A percentile compares a stretch with the other conserved stretches of the same genome.
Evolutionary conservation across 2,888 invertebrate genomes (phyloP).

Genomic region (Meghimatium bilineatum): DNA sequence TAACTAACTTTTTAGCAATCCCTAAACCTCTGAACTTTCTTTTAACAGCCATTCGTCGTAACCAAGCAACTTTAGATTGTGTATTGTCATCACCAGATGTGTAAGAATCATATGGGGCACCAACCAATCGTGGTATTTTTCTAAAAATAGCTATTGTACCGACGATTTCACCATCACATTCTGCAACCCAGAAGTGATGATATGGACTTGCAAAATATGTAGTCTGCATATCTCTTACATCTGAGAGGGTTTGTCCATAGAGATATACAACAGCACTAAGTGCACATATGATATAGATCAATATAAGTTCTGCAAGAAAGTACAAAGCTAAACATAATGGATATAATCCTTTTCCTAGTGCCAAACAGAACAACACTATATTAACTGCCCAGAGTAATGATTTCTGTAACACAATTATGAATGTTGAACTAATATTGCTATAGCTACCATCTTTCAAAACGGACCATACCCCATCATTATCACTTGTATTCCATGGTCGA

Average conservation of each 20-base stretch:
- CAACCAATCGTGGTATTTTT: constrained; percentile 19
- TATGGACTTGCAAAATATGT: constrained; percentile 52
- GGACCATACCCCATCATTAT: constrained; percentile 48
- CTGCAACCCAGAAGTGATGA: constrained; percentile 56
- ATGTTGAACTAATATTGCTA: constrained; percentile 55
- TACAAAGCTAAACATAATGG: constrained; percentile 21
- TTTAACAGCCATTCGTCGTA: constrained; percentile 57
- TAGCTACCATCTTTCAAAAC: constrained; percentile 56
- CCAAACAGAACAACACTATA: constrained; percentile 29
- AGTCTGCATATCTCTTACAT: constrained; percentile 52
- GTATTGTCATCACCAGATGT: neutral
- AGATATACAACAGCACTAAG: constrained; percentile 52
- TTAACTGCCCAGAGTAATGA: constrained; percentile 17
- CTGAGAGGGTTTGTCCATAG: constrained; percentile 54
- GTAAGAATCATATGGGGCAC: neutral
- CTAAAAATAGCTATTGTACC: constrained; percentile 57
- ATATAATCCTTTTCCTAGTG: constrained; percentile 12
- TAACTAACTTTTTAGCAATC: constrained; percentile 55
- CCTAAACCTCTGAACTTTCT: constrained; percentile 52
- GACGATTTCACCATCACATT: constrained; percentile 51
- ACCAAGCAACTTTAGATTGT: constrained; percentile 53
- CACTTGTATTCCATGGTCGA: constrained; percentile 52
- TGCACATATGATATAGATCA: constrained; percentile 45
- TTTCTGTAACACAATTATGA: constrained; percentile 46
- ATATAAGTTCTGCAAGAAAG: neutral